Base-by-base conservation (phyloP, 2,888 invertebrate species). In the Acleris laterana region DNA sequence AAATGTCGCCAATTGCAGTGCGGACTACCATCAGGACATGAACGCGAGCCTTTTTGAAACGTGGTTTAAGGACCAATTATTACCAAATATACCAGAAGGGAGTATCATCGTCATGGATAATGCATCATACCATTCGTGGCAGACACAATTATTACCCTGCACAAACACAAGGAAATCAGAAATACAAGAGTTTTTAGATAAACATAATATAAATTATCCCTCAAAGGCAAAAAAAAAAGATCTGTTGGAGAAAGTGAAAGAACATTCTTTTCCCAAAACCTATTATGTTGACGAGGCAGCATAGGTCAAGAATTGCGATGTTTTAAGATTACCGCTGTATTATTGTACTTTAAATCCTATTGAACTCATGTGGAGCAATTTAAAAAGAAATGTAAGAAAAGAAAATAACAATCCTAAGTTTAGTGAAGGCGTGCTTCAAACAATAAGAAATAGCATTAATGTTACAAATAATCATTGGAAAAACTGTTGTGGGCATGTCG, bases 71-170 rank as follows among this genome's bases (percentile, higher is more conserved):
- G 32, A 38, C 3, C 38, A 42, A 38, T 19, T 38, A 3, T 53
- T 53, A 53, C 42, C 53, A 53, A 53, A 38, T 17, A 20, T 53
- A 53, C 53, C 38, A 9, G 38, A 53, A 53, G 38, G 17, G 42
- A 38, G 38, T 22, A 22, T 22, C 4, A 22, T 22, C 3, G 22
- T 22, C 3, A 20, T 20, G n/a, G n/a, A n/a, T n/a, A n/a, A n/a
- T n/a, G n/a, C n/a, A n/a, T n/a, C n/a, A n/a, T 56, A 56, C 11
- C 56, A 56, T 56, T 44, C 56, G 5, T 44, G 44, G 22, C 56
- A 56, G 44, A 22, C 20, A 16, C n/a, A 25, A 44, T 56, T 56
- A 44, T 44, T 44, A 56, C 44, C 44, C n/a, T 56, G 22, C 56
- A 56, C 56, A 22, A 3, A 22, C 4, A 1, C 51, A 11, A 53